Evolutionary conservation across 2,113 vertebrate genomes (phyloP), one percentile per base, ranked within the genome.

Genomic region (Microcebus griseorufus): DNA sequence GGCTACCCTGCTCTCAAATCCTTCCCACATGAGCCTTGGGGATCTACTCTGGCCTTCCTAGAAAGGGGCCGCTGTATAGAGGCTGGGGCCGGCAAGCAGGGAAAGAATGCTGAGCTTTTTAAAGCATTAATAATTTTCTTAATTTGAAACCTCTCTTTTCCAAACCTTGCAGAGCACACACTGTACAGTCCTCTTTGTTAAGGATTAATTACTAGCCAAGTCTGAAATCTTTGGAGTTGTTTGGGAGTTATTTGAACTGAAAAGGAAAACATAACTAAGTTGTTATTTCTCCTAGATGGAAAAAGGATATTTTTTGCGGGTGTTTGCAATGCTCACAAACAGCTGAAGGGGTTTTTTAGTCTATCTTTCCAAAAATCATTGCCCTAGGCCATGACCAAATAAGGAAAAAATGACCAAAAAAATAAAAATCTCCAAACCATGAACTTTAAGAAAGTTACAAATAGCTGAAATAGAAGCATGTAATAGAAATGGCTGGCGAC

Each of bases 201-300:
- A 97, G 94, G 93, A 97, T 96, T 98, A 98, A 98, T 98, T 97
- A 98, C 97, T 83, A 88, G 97, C 96, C 96, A 98, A 98, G 95
- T 97, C 76, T 96, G 91, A 97, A 98, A 55, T 90, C 96, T 97
- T 97, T 97, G 93, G 97, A 96, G 94, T 97, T 97, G 95, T 97
- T 90, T 96, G 97, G 87, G 89, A 98, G 95, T 97, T 96, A 97
- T 81, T 94, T 97, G 96, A 98, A 85, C 96, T 96, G 94, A 95
- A 97, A 98, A 97, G 67, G 90, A 98, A 98, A 98, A 97, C 97
- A 98, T 92, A 98, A 82, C 92, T 92, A 82, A 96, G 95, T 95
- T 97, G 96, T 96, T 97, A 79, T 95, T 98, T 92, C 96, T 98
- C 96, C 92, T 97, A 97, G 97, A 91, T 96, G 90, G 97, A 97